phyloP scores from a whole-genome alignment of 2,888 invertebrate genomes.

The Drosophila tripunctata region DNA sequence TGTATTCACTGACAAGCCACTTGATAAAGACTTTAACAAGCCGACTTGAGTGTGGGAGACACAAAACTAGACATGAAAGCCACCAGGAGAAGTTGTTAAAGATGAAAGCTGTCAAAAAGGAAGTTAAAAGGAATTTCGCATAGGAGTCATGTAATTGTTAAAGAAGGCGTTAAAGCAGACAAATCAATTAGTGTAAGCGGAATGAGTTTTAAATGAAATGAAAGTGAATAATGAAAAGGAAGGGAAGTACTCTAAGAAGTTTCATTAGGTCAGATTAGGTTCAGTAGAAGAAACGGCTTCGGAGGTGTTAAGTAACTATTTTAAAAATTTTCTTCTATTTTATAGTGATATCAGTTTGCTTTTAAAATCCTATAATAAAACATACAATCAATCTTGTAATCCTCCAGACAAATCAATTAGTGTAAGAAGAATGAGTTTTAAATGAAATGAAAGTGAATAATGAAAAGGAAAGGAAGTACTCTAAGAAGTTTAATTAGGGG shows the following conservation, averaged over 20 bases:
- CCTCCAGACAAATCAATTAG: constrained; percentile 1
- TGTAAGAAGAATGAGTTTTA: background rate
- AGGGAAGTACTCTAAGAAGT: too few relatives aligned
- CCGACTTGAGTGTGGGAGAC: constrained; percentile 5
- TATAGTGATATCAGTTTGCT: too few relatives aligned
- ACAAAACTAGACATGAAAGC: constrained; percentile 10
- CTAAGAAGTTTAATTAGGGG: too few relatives aligned
- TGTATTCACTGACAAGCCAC: constrained; percentile 69
- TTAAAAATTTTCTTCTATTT: too few relatives aligned
- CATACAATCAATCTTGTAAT: too few relatives aligned
- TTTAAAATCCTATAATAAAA: too few relatives aligned
- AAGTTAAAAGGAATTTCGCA: background rate
- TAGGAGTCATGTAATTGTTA: background rate
- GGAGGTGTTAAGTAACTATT: too few relatives aligned
- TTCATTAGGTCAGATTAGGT: too few relatives aligned
- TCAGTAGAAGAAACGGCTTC: too few relatives aligned
- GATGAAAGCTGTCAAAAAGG: background rate
- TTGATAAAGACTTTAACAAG: constrained; percentile 73
- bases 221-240: background rate
- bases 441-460: background rate
- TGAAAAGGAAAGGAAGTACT: background rate
- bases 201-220: background rate
- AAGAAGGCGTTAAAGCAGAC: background rate
- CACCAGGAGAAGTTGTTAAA: constrained; percentile 13
- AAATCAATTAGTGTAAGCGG: background rate